Evolutionary conservation across 2,888 invertebrate species (phyloP).

Genomic region (Nemotelus pantherinus): DNA sequence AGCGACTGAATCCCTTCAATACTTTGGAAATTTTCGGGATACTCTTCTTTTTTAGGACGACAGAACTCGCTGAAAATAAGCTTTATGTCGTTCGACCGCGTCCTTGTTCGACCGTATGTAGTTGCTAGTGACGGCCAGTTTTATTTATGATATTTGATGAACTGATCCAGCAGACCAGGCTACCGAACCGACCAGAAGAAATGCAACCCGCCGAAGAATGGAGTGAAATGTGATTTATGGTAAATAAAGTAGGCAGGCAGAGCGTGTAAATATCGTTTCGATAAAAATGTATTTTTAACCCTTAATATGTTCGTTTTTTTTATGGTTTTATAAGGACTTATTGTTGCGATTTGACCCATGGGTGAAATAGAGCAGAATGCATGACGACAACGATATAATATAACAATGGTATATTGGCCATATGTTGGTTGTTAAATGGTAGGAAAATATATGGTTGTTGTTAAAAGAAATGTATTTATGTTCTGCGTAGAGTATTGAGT

Average conservation of each 20-base stretch:
- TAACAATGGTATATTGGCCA: too few relatives aligned
- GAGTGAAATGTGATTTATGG: slow-evolving; percentile 14
- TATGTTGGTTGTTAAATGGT: too few relatives aligned
- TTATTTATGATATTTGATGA: slow-evolving; percentile 8
- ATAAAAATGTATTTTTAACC: slow-evolving; percentile 26
- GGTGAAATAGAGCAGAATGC: too few relatives aligned
- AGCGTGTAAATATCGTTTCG: slow-evolving; percentile 23
- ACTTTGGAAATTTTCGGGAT: background rate
- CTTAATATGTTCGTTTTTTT: slow-evolving; percentile 14
- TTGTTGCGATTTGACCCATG: background rate
- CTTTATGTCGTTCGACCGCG: too few relatives aligned
- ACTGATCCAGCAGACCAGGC: too few relatives aligned
- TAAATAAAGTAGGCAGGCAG: slow-evolving; percentile 7
- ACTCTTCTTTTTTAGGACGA: background rate
- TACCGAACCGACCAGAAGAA: too few relatives aligned
- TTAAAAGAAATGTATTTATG: too few relatives aligned
- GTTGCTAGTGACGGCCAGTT: background rate
- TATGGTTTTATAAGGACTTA: slow-evolving; percentile 2
- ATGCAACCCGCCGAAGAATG: background rate
- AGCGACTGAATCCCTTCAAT: too few relatives aligned
- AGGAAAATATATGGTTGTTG: too few relatives aligned
- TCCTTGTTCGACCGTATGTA: background rate
- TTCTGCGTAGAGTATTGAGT: too few relatives aligned
- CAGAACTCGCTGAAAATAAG: too few relatives aligned
- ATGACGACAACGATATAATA: too few relatives aligned